Percentiles rank a stretch among this genome's conserved stretches.
Conservation (phyloP, 2,113 vertebrate species). For the Camelus bactrianus region DNA sequence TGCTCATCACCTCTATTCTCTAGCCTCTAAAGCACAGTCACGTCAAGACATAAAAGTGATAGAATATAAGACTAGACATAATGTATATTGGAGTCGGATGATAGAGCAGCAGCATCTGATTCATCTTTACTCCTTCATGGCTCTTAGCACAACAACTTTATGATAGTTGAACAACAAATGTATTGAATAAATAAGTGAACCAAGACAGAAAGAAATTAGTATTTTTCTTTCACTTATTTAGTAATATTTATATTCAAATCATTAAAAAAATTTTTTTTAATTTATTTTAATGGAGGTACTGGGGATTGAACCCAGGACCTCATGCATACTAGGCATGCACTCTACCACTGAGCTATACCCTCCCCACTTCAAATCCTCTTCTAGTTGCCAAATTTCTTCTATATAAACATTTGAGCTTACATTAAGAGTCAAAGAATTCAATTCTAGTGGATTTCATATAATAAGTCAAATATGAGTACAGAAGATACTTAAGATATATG, state of each 20-base stretch:
- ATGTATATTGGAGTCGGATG: neutral
- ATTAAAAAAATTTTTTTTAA: no score
- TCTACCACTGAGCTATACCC: no score
- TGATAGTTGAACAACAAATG: neutral
- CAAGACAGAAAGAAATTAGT: neutral
- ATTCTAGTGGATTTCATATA: neutral
- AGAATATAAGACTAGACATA: constrained; percentile 23
- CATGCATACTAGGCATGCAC: no score
- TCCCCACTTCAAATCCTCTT: neutral
- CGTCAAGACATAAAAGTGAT: neutral
- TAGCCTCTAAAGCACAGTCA: neutral
- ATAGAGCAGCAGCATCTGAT: neutral
- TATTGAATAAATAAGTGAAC: neutral
- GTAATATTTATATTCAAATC: neutral
- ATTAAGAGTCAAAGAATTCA: constrained; percentile 37
- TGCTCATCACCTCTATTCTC: neutral
- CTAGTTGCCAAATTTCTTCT: constrained; percentile 38
- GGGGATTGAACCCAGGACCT: no score
- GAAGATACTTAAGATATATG: neutral
- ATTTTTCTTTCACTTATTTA: constrained; percentile 26
- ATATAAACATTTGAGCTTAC: constrained; percentile 20
- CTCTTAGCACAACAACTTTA: neutral
- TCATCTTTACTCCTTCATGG: constrained; percentile 14
- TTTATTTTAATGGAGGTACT: no score
- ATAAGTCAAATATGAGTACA: neutral